Evolutionary conservation across 2,888 invertebrate species (phyloP).

Genomic region (Stictocephala bisonia): DNA sequence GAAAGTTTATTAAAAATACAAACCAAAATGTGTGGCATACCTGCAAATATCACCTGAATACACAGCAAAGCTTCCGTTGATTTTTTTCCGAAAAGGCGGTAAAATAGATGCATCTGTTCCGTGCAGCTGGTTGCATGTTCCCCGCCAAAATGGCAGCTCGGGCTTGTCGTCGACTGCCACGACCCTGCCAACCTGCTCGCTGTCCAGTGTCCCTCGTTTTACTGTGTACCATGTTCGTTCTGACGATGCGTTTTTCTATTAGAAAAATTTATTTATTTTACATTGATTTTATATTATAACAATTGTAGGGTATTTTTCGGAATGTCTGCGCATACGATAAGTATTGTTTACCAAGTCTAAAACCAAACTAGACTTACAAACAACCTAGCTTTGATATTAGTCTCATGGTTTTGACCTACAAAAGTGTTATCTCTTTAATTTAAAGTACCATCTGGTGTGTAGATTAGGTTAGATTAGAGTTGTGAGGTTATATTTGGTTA

Average conservation of each 20-base stretch:
- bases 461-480: too few species aligned
- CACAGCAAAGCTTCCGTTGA: slow-evolving; percentile 73
- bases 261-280: too few species aligned
- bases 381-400: too few species aligned
- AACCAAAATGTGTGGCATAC: too few species aligned
- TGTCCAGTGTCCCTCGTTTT: slow-evolving; percentile 77
- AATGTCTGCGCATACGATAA: not conserved
- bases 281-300: too few species aligned
- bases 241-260: slow-evolving; percentile 80
- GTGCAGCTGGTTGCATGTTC: slow-evolving; percentile 75
- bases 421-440: too few species aligned
- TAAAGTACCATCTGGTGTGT: too few species aligned
- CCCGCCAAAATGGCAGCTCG: slow-evolving; percentile 74
- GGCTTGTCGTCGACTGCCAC: slow-evolving; percentile 75
- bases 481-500: too few species aligned
- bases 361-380: too few species aligned
- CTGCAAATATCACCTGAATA: slow-evolving; percentile 81
- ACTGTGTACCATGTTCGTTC: slow-evolving; percentile 77
- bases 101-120: slow-evolving; percentile 93
- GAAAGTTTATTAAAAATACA: too few species aligned
- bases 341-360: too few species aligned
- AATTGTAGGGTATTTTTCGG: not conserved
- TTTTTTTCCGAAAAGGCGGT: slow-evolving; percentile 77
- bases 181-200: slow-evolving; percentile 79
- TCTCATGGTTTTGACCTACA: too few species aligned